These are phyloP conservation scores for Scrobipalpa atriplicella DNA, from an alignment of 2,888 invertebrate species.

Conservation along the genomic window DNA sequence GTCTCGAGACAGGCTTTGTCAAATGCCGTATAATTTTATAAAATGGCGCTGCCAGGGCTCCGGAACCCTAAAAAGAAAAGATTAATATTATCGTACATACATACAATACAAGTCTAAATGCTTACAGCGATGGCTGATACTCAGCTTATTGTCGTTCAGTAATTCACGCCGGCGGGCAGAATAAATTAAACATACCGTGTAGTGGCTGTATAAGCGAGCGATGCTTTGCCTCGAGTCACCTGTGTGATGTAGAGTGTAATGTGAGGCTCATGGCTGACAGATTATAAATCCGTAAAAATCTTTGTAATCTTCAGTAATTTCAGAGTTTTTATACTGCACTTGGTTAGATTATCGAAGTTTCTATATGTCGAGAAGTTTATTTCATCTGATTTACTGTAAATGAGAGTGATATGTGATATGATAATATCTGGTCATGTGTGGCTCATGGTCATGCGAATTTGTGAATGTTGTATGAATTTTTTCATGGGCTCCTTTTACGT, in stretches of 20 bases:
- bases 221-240: conserved; percentile 1
- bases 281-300: conserved; percentile 5
- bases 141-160: not conserved
- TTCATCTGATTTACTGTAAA: not conserved
- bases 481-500: no score
- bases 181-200: not conserved
- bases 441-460: not conserved
- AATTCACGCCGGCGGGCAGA: not conserved
- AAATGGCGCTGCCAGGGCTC: no score
- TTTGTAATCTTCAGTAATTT: conserved; percentile 9
- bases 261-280: conserved; percentile 8
- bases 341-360: not conserved
- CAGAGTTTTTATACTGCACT: not conserved
- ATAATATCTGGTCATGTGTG: no score
- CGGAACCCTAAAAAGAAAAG: not conserved
- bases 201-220: conserved; percentile 10
- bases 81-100: not conserved
- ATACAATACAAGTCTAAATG: not conserved
- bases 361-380: not conserved
- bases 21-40: no score
- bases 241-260: not conserved
- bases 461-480: no score
- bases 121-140: not conserved
- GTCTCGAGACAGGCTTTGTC: no score
- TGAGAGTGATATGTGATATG: no score